Evolutionary conservation across 2,888 invertebrate species (phyloP).

Genomic region (Diarsia mendica): DNA sequence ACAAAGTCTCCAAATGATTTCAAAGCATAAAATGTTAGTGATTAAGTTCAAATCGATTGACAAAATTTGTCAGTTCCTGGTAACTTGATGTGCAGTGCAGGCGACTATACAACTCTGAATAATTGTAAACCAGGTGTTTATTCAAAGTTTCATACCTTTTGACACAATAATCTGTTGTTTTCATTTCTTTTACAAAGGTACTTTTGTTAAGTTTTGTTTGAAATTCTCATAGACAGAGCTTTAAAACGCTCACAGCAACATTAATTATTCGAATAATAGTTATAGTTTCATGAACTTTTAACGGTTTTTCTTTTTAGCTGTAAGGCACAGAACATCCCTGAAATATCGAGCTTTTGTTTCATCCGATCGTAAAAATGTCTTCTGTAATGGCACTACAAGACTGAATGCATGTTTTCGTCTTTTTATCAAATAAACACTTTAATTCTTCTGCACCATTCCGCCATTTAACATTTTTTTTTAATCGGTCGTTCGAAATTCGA

Average conservation of each 20-base stretch:
- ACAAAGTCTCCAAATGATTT: too few relatives aligned
- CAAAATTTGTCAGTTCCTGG: too few relatives aligned
- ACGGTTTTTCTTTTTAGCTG: conserved; percentile 68
- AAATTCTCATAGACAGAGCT: too few relatives aligned
- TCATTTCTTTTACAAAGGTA: too few relatives aligned
- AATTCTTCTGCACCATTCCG: conserved; percentile 25
- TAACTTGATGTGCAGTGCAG: too few relatives aligned
- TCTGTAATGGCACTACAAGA: conserved; percentile 50
- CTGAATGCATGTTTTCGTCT: conserved; percentile 48
- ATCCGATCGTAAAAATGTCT: conserved; percentile 60
- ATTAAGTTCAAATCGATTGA: too few relatives aligned
- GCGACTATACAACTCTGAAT: too few relatives aligned
- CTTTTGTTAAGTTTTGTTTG: too few relatives aligned
- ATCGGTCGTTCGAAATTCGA: conserved; percentile 10
- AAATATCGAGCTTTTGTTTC: conserved; percentile 56
- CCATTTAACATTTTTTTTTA: conserved; percentile 29
- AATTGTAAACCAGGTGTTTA: not conserved
- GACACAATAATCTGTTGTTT: not conserved
- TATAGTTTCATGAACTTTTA: conserved; percentile 70
- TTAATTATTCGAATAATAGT: conserved; percentile 58
- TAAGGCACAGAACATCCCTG: conserved; percentile 49
- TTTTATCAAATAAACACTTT: conserved; percentile 60
- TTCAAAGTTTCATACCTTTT: not conserved
- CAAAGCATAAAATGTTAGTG: too few relatives aligned
- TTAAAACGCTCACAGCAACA: not conserved